Base-by-base conservation (phyloP, 1,140 invertebrate species). In the Fopius arisanus region DNA sequence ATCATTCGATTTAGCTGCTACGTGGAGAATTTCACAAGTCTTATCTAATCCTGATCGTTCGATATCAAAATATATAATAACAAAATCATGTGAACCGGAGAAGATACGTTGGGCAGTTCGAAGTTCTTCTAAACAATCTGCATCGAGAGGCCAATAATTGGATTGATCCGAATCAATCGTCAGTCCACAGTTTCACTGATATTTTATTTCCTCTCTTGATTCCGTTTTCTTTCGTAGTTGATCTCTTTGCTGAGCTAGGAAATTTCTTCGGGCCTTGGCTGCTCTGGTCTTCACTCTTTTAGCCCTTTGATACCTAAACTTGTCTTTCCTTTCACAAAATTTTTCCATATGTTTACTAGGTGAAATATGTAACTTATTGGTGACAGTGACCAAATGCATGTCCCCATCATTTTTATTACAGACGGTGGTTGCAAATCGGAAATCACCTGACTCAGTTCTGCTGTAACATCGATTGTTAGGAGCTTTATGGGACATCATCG, bases 401-500 rank as follows among this genome's bases (percentile, higher is more conserved):
- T 79, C 74, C 51, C 77, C 67, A 21, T 72, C 33, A 65, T 82
- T 80, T 62, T 80, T 81, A 48, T 41, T 69, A 23, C 65, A 69
- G 0, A 81, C 67, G 7, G 76, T 41, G 65, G 70, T 75, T 1
- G 76, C 67, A 6, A 79, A 76, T 63, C 78, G 67, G 19, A 31
- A 76, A 51, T 80, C 79, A 12, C 67, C 37, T 16, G 78, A 77
- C 63, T 77, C 73, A 2, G 77, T 79, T 28, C n/a, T 31, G 33
- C 63, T 75, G 28, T 77, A 80, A 33, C 75, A 80, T 3, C 26
- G 19, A 76, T 78, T 79, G 70, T 80, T 81, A 0, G 77, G 76
- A 26, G 70, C 72, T 72, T 79, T 78, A 12, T 77, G 51, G 1
- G 78, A 33, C 31, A 33, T 41, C 12, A 80, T 79, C 31, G 31